Base-by-base conservation (phyloP, 2,113 vertebrate species). In the Hippocampus barbouri region DNA sequence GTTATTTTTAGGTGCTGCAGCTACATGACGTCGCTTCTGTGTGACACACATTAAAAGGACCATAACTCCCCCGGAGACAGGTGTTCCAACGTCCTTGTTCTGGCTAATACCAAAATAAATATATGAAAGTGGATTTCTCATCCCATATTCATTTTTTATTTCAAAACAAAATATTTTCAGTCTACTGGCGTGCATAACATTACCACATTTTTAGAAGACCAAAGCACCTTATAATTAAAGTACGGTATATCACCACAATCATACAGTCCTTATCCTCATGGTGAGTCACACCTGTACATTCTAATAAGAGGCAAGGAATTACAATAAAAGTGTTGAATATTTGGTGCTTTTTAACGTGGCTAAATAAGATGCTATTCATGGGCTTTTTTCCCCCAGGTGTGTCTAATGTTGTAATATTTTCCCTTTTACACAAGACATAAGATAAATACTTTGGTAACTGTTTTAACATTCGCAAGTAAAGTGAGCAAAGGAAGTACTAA, bases 401-500 rank as follows among this genome's bases (percentile, higher is more conserved):
- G 1, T 54, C 21, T 9, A 54, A 8, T 54, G 20, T 53, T 53
- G 21, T n/a, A 54, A 54, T 10, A 23, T 14, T 57, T 30, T 25
- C 4, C 56, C n/a, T 25, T 57, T 1, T 57, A 10, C 23, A 23
- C 12, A 57, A 54, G 11, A 57, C 23, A 25, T 23, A 57, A 57
- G 25, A 10, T 57, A 57, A 57, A 10, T 12, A 11, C 2, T 11
- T 57, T 57, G 54, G 16, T 30, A 2, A 27, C 56, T 16, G 12
- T 60, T 25, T 25, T 60, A 60, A 25, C 25, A 18, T 16, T 60
- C 25, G 14, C 57, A 27, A 27, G 11, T 6, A 14, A 86, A 60
- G 82, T 75, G 78, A 79, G 69, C 79, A 83, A 80, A 59, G 65
- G 79, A 88, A 84, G 74, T 62, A 68, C 45, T 56, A 53, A 74